A percentile compares a stretch with the other conserved stretches of the same genome.
These are phyloP conservation scores for Drosophila mayaguana DNA, from an alignment of 2,888 invertebrate genomes.

Conservation along the genomic window DNA sequence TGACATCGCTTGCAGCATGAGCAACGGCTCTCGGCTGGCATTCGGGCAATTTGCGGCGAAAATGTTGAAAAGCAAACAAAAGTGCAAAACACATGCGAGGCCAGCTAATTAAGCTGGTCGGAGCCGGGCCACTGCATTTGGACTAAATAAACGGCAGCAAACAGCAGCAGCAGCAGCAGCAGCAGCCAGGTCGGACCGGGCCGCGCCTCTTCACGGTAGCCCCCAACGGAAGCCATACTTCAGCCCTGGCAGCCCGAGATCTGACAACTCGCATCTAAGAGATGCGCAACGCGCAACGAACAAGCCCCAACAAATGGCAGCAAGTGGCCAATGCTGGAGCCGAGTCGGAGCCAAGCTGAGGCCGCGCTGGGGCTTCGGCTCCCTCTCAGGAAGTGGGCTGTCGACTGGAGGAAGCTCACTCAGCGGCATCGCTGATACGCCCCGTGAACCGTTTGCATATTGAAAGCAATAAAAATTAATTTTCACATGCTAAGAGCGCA, in stretches of 20 bases:
- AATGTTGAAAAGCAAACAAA: slow-evolving; percentile 55
- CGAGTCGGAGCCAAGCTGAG: background rate
- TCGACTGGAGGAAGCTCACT: slow-evolving; percentile 19
- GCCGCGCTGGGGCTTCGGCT: background rate
- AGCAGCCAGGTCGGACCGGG: slow-evolving; percentile 16
- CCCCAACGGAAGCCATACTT: slow-evolving; percentile 79
- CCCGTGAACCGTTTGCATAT: slow-evolving; percentile 69
- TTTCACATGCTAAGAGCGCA: slow-evolving; percentile 76
- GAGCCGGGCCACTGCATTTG: slow-evolving; percentile 63
- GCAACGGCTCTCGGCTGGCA: slow-evolving; percentile 6
- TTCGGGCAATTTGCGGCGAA: slow-evolving; percentile 56
- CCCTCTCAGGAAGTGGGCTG: slow-evolving; percentile 64
- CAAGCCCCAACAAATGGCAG: slow-evolving; percentile 40
- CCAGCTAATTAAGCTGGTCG: slow-evolving; percentile 70
- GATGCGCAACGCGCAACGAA: slow-evolving; percentile 59
- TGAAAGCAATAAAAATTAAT: slow-evolving; percentile 78
- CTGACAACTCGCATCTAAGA: slow-evolving; percentile 76
- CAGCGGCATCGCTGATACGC: slow-evolving; percentile 67
- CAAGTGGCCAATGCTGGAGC: slow-evolving; percentile 42
- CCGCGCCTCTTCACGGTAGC: slow-evolving; percentile 70
- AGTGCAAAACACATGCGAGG: slow-evolving; percentile 77
- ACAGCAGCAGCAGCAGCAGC: slow-evolving; percentile 14
- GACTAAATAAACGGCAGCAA: slow-evolving; percentile 25
- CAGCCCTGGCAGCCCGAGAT: slow-evolving; percentile 67
- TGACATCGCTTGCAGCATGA: slow-evolving; percentile 38